phyloP scores from a whole-genome alignment of 2,113 vertebrate species.

The Crotalus helleri region DNA sequence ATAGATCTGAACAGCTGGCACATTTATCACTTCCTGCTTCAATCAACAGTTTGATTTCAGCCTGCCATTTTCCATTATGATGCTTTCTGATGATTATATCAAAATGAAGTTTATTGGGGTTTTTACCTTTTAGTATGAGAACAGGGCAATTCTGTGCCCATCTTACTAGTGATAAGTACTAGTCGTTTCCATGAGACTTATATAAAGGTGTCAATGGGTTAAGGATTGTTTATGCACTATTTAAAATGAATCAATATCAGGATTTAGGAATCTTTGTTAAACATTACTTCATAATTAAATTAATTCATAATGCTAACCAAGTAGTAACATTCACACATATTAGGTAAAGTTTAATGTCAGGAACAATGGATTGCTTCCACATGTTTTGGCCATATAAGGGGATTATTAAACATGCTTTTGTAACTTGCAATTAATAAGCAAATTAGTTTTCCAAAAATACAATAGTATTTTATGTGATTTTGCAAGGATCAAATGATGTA shows the following conservation, averaged over 20 bases:
- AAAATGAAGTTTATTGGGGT: neutral
- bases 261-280: slow-evolving; percentile 43
- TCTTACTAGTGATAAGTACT: neutral
- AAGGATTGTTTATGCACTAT: neutral
- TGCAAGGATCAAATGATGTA: neutral
- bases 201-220: neutral
- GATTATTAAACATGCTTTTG: neutral
- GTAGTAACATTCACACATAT: slow-evolving; percentile 4
- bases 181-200: neutral
- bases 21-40: neutral
- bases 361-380: slow-evolving; percentile 29
- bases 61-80: neutral
- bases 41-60: neutral
- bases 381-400: slow-evolving; percentile 19
- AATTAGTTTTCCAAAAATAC: slow-evolving; percentile 34
- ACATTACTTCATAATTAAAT: slow-evolving; percentile 53
- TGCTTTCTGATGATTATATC: neutral
- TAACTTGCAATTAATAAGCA: slow-evolving; percentile 21
- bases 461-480: neutral
- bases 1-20: neutral
- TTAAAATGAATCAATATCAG: neutral
- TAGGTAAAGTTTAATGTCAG: slow-evolving; percentile 47
- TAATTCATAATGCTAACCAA: slow-evolving; percentile 27
- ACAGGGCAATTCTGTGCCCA: neutral
- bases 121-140: neutral